phyloP scores from a whole-genome alignment of 1,140 invertebrate species.

The Luehdorfia chinensis region DNA sequence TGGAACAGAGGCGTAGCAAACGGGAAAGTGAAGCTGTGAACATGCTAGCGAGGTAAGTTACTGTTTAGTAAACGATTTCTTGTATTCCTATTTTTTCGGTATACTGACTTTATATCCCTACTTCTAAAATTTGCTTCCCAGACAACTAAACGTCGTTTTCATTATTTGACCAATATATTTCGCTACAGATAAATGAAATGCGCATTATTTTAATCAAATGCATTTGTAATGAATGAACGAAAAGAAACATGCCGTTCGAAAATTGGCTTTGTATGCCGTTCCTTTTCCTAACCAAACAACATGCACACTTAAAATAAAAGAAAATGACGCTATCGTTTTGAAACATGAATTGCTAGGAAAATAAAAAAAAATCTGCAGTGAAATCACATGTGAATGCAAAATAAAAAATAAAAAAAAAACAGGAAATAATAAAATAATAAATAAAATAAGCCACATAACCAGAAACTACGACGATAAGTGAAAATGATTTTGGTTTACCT shows the following conservation, averaged over 20 bases:
- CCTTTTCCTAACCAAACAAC: slow-evolving; percentile 28
- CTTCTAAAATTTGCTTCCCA: not conserved
- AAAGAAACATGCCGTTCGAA: slow-evolving; percentile 37
- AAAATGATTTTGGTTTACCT: slow-evolving; percentile 45
- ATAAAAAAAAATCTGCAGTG: slow-evolving; percentile 63
- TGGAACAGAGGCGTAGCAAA: slow-evolving; percentile 12
- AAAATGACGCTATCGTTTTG: slow-evolving; percentile 19
- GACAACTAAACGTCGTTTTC: slow-evolving; percentile 6
- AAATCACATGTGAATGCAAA: slow-evolving; percentile 77
- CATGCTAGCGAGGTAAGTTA: not conserved
- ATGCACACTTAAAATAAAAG: slow-evolving; percentile 35
- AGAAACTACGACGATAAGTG: slow-evolving; percentile 54
- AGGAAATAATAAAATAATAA: slow-evolving; percentile 48
- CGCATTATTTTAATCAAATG: slow-evolving; percentile 39
- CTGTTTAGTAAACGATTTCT: too few relatives aligned
- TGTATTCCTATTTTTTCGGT: not conserved
- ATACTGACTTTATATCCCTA: not conserved
- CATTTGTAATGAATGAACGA: slow-evolving; percentile 31
- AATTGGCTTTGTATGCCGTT: slow-evolving; percentile 24
- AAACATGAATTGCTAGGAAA: slow-evolving; percentile 62
- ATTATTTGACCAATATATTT: slow-evolving; percentile 17
- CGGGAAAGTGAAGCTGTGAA: not conserved
- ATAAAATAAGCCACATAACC: slow-evolving; percentile 70
- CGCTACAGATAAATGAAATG: slow-evolving; percentile 59
- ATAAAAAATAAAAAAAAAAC: slow-evolving; percentile 50